Base-by-base conservation (phyloP, 2,113 vertebrate genomes). In the Dicentrarchus labrax region DNA sequence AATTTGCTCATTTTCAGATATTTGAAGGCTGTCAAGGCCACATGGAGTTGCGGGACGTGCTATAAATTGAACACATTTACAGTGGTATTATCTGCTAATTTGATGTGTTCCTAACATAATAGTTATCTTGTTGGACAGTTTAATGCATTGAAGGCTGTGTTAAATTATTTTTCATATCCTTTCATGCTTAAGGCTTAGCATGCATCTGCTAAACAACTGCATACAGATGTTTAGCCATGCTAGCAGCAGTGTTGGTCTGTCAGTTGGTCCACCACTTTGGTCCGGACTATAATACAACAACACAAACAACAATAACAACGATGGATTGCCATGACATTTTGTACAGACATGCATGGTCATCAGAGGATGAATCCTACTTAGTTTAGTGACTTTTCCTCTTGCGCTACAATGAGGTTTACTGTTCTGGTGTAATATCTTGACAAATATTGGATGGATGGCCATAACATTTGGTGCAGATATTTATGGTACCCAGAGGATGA, bases 1-100 rank as follows among this genome's bases (percentile, higher is more conserved):
- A 11, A 69, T 76, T 48, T 53, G 72, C 65, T 84, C 38, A 61
- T 85, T 78, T 83, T 61, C 64, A 83, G 54, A 87, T 56, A 71
- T 50, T 60, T 1, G 43, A 56, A 17, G 21, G 22, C 19, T 47
- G 22, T 69, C 8, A 16, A 10, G 21, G 0, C 19, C 24, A 24
- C 6, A 30, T 36, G 50, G 16, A 24, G 21, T 65, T 38, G 56
- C n/a, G 19, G 67, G 38, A 56, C 1, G 2, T 10, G 68, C 66
- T 9, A 6, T 60, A 68, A 51, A 85, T 36, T n/a, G 4, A 30
- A 67, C 22, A 61, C 51, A 65, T 43, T 70, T 61, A 24, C 67
- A 84, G 30, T 30, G 30, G 30, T 30, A 30, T 30, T 30, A 70
- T 48, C 67, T 78, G 68, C 54, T 86, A 19, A 41, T 86, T 60